Base-by-base conservation (phyloP, 2,113 vertebrate species). In the Rhinopomastus cyanomelas region DNA sequence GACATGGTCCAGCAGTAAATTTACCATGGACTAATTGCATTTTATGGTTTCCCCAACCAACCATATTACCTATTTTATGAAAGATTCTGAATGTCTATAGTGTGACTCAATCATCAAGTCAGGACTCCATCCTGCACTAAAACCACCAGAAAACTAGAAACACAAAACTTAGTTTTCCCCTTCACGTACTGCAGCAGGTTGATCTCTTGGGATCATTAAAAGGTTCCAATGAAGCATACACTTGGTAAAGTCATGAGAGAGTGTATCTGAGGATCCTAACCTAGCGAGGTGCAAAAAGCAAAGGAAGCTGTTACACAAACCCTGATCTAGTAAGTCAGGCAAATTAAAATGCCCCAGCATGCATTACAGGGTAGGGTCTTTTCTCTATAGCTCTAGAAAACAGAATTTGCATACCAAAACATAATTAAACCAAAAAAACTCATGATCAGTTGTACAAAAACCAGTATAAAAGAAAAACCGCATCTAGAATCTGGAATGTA, bases 1-100 rank as follows among this genome's bases (percentile, higher is more conserved):
- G 93, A 95, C 92, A 94, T 95, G 95, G 93, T 95, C 88, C 86
- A 88, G 42, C 48, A 79, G 75, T 77, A 92, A 94, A 94, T 95
- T 94, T 94, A 92, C 94, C 93, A 82, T 88, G 93, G 83, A 55
- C 88, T 96, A 95, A 96, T 95, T 93, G 84, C 77, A 94, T 96
- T 96, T 96, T 95, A 93, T 96, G 95, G 88, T 95, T 88, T 87
- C 59, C 15, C 34, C 44, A 72, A 42, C 81, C 88, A 85, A 85
- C 81, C 25, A 25, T 25, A 93, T 89, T 89, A 95, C 87, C 82
- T 92, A 93, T 94, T 90, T 90, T 62, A 95, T 81, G 67, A 94
- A 93, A 95, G 80, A 90, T 88, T 95, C 87, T 88, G 30, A 84
- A 93, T 88, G 25, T 78, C 69, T 88, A 22, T 71, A 79, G 49